phyloP scores from a whole-genome alignment of 2,888 invertebrate genomes.

The Acrocera orbiculus region DNA sequence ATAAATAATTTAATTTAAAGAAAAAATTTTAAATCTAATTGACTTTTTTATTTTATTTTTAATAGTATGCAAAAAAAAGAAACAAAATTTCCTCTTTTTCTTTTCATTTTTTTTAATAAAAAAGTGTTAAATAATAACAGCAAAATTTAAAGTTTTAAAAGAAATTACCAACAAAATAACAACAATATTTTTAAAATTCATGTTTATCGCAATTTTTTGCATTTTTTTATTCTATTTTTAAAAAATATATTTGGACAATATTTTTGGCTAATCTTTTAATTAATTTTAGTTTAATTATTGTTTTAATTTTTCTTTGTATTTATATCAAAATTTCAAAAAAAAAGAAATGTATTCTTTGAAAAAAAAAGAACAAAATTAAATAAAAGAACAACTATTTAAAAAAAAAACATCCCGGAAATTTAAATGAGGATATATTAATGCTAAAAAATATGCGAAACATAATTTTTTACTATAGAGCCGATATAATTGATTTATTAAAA shows the following conservation, averaged over 20 bases:
- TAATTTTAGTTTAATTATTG: too few species aligned
- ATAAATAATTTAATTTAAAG: neutral
- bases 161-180: too few species aligned
- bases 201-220: conserved; percentile 1
- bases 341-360: neutral
- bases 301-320: too few species aligned
- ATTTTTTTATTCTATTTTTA: too few species aligned
- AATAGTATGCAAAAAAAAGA: neutral
- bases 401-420: conserved; percentile 6
- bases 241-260: neutral
- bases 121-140: too few species aligned
- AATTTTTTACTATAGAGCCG: conserved; percentile 4
- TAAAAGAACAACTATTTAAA: neutral
- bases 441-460: conserved; percentile 3
- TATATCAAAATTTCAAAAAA: too few species aligned
- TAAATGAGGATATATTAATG: neutral
- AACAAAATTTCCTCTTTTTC: neutral
- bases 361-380: neutral
- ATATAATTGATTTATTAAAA: too few species aligned
- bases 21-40: too few species aligned
- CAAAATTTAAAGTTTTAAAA: too few species aligned
- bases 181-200: neutral
- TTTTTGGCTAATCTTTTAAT: too few species aligned
- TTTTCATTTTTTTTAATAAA: neutral
- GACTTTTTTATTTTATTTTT: neutral